Conservation (phyloP, 2,888 invertebrate genomes). For the Nomada fucata region DNA sequence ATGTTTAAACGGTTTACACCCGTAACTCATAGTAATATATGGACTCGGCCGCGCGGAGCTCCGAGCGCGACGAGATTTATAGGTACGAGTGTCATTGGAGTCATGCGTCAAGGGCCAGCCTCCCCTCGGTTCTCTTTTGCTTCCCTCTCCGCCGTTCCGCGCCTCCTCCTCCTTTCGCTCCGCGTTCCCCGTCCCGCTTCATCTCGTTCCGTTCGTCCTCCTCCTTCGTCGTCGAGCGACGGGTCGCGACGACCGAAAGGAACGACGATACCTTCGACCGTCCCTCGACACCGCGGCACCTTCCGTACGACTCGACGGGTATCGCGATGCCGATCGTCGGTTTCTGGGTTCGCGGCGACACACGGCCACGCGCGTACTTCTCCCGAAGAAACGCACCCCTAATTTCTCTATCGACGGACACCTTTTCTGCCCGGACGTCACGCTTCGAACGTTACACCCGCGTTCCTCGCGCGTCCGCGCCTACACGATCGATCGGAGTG, state of each 20-base stretch:
- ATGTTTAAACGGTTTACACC: conserved; percentile 83
- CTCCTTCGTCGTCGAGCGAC: not conserved
- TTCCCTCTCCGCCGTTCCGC: conserved; percentile 3
- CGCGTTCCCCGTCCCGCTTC: not conserved
- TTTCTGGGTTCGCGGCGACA: conserved; percentile 14
- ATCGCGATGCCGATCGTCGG: conserved; percentile 63
- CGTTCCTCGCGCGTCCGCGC: conserved; percentile 48
- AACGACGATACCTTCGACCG: conserved; percentile 40
- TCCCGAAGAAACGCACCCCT: conserved; percentile 39
- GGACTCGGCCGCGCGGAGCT: conserved; percentile 77
- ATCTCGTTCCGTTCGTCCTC: not conserved
- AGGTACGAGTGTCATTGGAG: conserved; percentile 82
- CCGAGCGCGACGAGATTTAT: conserved; percentile 80
- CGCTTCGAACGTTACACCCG: conserved; percentile 22
- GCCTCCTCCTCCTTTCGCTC: not conserved
- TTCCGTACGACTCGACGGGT: conserved; percentile 41
- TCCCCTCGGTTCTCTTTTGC: conserved; percentile 29
- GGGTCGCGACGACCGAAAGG: conserved; percentile 30
- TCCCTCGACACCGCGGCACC: conserved; percentile 27
- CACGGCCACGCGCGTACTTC: conserved; percentile 45
- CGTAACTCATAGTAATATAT: conserved; percentile 83
- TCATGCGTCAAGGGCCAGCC: conserved; percentile 78
- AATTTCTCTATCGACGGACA: conserved; percentile 53
- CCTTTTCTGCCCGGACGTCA: conserved; percentile 16
- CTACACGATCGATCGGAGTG: conserved; percentile 60